A percentile compares a stretch with the other conserved stretches of the same genome.
phyloP scores from a whole-genome alignment of 2,888 invertebrate genomes.

The Nemapogon koenigi region DNA sequence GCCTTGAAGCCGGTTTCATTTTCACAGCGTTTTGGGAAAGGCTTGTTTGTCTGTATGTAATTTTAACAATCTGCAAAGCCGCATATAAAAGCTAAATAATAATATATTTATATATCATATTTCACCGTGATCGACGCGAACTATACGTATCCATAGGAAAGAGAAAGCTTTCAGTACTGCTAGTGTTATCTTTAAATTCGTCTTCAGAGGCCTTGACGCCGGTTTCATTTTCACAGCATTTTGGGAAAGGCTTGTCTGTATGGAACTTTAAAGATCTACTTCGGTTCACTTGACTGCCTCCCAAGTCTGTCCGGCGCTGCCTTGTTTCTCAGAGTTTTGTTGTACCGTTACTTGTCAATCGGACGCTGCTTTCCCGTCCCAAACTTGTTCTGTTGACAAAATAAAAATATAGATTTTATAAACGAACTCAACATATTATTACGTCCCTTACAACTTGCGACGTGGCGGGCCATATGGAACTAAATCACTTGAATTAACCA shows the following conservation, averaged over 20 bases:
- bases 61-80: too few relatives aligned
- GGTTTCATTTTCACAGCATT: constrained; percentile 46
- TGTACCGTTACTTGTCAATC: constrained; percentile 47
- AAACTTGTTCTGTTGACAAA: constrained; percentile 36
- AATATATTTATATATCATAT: too few relatives aligned
- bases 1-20: too few relatives aligned
- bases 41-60: too few relatives aligned
- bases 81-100: neutral
- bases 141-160: constrained; percentile 26
- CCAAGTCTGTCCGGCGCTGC: constrained; percentile 27
- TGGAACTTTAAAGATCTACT: constrained; percentile 36
- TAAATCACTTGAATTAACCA: too few relatives aligned
- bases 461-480: too few relatives aligned
- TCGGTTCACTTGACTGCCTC: constrained; percentile 23
- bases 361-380: constrained; percentile 50
- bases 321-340: constrained; percentile 53
- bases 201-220: constrained; percentile 27
- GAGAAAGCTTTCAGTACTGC: constrained; percentile 42
- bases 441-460: too few relatives aligned
- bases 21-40: too few relatives aligned
- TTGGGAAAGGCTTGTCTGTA: constrained; percentile 40
- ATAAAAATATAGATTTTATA: too few relatives aligned
- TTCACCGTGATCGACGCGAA: neutral
- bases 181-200: constrained; percentile 26
- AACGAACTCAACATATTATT: too few relatives aligned